A percentile compares a stretch with the other conserved stretches of the same genome.
Evolutionary conservation across 2,888 invertebrate species (phyloP).

Genomic region (Ornithoptera priamus): DNA sequence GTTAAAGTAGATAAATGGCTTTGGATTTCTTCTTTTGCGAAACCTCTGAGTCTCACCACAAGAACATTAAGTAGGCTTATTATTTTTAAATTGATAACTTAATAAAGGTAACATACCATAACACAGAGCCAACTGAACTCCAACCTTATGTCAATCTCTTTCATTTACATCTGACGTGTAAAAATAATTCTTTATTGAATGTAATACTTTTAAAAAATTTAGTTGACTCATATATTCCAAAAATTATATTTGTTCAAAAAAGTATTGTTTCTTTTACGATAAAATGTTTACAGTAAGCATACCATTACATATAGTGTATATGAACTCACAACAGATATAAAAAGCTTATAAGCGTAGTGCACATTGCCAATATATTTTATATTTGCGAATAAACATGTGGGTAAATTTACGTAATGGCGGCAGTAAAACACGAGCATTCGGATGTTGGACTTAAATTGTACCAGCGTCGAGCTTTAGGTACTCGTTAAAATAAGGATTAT

Average conservation of each 20-base stretch:
- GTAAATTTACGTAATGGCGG: constrained; percentile 76
- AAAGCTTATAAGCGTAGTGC: constrained; percentile 46
- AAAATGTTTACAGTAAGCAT: constrained; percentile 17
- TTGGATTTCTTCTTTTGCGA: too few relatives aligned
- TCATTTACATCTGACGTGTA: too few relatives aligned
- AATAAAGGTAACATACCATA: too few relatives aligned
- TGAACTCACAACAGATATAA: constrained; percentile 32
- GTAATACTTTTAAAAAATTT: too few relatives aligned
- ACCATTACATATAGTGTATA: constrained; percentile 16
- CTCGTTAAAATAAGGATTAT: constrained; percentile 48
- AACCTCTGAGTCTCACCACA: too few relatives aligned
- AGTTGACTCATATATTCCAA: too few relatives aligned
- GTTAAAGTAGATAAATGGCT: too few relatives aligned
- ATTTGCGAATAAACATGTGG: constrained; percentile 77
- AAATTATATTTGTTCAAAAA: neutral
- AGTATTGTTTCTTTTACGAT: neutral
- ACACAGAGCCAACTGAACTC: too few relatives aligned
- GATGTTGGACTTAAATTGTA: constrained; percentile 42
- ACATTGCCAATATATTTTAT: constrained; percentile 68
- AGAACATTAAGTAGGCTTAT: too few relatives aligned
- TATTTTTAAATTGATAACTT: too few relatives aligned
- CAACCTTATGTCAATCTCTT: too few relatives aligned
- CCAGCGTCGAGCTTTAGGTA: constrained; percentile 38
- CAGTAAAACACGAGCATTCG: constrained; percentile 60
- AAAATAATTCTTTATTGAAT: too few relatives aligned